A percentile compares a stretch with the other conserved stretches of the same genome.
phyloP scores from a whole-genome alignment of 2,797 vertebrate species.

The Setipinna tenuifilis region DNA sequence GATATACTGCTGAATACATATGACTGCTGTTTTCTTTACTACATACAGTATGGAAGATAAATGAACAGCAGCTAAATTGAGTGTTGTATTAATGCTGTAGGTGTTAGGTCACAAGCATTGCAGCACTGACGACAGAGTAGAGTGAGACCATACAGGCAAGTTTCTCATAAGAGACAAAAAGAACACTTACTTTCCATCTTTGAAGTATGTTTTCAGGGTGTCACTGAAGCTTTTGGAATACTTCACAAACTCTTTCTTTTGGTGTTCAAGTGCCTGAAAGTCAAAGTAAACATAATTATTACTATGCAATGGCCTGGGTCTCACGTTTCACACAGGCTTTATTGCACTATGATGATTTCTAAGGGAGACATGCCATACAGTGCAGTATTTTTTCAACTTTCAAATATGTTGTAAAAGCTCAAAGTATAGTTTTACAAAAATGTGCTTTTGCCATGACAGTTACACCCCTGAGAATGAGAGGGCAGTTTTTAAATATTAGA shows the following conservation, averaged over 20 bases:
- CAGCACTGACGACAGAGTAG: too few relatives aligned
- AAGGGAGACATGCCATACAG: neutral
- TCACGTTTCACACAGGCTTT: neutral
- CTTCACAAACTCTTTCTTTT: conserved; percentile 99
- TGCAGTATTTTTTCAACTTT: neutral
- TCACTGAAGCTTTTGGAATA: conserved; percentile 99
- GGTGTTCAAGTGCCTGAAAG: conserved; percentile 91
- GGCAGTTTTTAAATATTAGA: neutral
- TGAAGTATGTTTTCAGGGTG: conserved; percentile 99
- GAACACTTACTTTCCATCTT: conserved; percentile 94
- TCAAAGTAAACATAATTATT: neutral
- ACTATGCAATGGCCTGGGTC: neutral
- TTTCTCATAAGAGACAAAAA: neutral
- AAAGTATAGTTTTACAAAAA: neutral
- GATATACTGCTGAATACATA: too few relatives aligned
- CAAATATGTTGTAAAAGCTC: neutral
- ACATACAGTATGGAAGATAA: too few relatives aligned
- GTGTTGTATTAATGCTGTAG: too few relatives aligned
- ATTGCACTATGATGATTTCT: neutral
- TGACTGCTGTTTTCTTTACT: too few relatives aligned
- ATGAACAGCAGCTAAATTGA: too few relatives aligned
- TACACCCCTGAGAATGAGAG: neutral
- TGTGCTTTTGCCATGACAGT: neutral
- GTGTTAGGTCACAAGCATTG: too few relatives aligned
- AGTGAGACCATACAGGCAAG: too few relatives aligned